Conservation (phyloP, 2,797 vertebrate species). For the Salarias fasciatus region DNA sequence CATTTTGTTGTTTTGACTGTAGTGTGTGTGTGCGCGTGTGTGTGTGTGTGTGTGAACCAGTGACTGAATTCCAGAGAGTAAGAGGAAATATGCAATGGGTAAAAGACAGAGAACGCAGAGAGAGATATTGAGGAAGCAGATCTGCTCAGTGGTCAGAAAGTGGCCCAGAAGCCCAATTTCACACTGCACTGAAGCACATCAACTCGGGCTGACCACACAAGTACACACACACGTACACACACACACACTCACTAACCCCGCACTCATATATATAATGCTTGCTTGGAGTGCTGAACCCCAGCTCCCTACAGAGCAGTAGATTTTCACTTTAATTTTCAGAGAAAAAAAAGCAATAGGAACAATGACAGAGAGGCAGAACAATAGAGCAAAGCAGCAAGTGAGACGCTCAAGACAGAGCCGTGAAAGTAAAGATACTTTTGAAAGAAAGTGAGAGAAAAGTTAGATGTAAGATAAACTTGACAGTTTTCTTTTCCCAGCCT, state of each 20-base stretch:
- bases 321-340: conserved; percentile 56
- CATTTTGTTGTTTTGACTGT: conserved; percentile 18
- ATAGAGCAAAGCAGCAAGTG: conserved; percentile 22
- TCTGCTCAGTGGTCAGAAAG: conserved; percentile 69
- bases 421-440: conserved; percentile 1
- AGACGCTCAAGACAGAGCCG: conserved; percentile 11
- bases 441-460: conserved; percentile 14
- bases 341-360: conserved; percentile 31
- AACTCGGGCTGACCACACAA: conserved; percentile 61
- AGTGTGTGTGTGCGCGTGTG: not conserved
- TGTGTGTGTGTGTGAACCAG: not conserved
- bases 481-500: not conserved
- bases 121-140: conserved; percentile 46
- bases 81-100: conserved; percentile 31
- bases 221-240: conserved; percentile 43
- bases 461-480: conserved; percentile 8
- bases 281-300: conserved; percentile 38
- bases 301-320: conserved; percentile 43
- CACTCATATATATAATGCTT: conserved; percentile 30
- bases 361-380: conserved; percentile 8
- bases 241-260: conserved; percentile 56
- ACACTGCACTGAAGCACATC: conserved; percentile 81
- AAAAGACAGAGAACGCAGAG: conserved; percentile 4
- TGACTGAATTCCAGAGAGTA: conserved; percentile 21
- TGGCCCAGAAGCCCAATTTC: conserved; percentile 80